Percentiles rank a stretch among this genome's conserved stretches.
phyloP scores from a whole-genome alignment of 2,888 invertebrate genomes.

The Crepidodera aurea region DNA sequence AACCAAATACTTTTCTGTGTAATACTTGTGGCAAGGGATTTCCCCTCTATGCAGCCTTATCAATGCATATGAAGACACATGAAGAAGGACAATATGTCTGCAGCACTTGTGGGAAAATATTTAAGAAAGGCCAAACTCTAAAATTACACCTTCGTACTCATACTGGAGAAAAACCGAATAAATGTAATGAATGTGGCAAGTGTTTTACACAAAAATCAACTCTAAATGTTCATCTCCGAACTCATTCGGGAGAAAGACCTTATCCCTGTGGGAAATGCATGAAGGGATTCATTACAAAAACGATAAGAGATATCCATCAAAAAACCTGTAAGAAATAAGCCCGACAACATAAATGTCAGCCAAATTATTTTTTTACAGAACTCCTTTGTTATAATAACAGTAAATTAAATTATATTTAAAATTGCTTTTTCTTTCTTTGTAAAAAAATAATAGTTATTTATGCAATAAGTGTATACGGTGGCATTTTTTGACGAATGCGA shows the following conservation, averaged over 20 bases:
- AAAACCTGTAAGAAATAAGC: not conserved
- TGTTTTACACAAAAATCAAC: constrained; percentile 46
- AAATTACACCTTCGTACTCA: constrained; percentile 50
- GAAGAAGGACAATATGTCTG: constrained; percentile 66
- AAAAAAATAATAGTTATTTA: too few relatives aligned
- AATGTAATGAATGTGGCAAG: constrained; percentile 52
- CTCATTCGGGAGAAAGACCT: constrained; percentile 55
- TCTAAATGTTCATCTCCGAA: constrained; percentile 51
- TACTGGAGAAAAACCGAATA: constrained; percentile 48
- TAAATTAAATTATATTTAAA: too few relatives aligned
- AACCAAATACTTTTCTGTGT: constrained; percentile 57
- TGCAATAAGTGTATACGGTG: too few relatives aligned
- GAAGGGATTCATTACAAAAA: constrained; percentile 40
- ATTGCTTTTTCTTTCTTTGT: too few relatives aligned
- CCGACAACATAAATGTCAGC: too few relatives aligned
- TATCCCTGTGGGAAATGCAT: constrained; percentile 53
- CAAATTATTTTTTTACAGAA: too few relatives aligned
- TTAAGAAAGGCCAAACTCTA: constrained; percentile 42
- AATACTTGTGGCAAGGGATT: constrained; percentile 59
- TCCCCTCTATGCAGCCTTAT: constrained; percentile 41
- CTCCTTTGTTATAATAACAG: not conserved
- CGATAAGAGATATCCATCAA: constrained; percentile 18
- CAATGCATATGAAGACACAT: constrained; percentile 60
- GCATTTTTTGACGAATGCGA: too few relatives aligned
- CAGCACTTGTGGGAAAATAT: constrained; percentile 62